These are phyloP conservation scores for Numida meleagris DNA, from an alignment of 2,113 vertebrate species.

Conservation along the genomic window DNA sequence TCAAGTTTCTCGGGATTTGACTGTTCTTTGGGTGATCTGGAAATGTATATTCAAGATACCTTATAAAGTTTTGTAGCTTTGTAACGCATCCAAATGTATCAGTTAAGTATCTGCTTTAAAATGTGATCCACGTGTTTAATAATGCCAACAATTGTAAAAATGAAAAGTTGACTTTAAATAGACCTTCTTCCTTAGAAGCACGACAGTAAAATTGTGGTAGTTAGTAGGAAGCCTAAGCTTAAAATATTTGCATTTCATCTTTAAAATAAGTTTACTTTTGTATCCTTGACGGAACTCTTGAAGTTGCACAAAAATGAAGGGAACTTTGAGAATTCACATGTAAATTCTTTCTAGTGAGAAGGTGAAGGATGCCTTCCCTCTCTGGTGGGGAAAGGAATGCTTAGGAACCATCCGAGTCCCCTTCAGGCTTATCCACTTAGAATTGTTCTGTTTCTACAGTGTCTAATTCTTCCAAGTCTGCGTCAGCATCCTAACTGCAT, in stretches of 20 bases:
- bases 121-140: not conserved
- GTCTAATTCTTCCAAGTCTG: not conserved
- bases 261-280: not conserved
- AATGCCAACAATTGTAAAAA: not conserved
- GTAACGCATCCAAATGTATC: not conserved
- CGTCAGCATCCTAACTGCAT: not conserved
- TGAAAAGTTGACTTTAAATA: not conserved
- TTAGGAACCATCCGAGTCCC: not conserved
- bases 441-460: not conserved
- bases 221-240: not conserved
- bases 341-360: not conserved
- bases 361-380: not conserved
- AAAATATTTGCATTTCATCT: not conserved
- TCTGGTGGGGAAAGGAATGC: not conserved
- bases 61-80: not conserved
- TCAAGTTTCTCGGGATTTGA: not conserved
- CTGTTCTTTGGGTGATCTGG: not conserved
- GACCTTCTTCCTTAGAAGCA: not conserved
- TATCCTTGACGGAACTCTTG: not conserved
- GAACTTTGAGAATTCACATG: not conserved
- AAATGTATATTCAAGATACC: not conserved
- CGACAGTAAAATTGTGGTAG: not conserved
- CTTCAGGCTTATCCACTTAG: not conserved
- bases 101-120: not conserved
- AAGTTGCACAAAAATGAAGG: not conserved